Conservation (phyloP, 2,113 vertebrate species). For the Plecotus auritus region DNA sequence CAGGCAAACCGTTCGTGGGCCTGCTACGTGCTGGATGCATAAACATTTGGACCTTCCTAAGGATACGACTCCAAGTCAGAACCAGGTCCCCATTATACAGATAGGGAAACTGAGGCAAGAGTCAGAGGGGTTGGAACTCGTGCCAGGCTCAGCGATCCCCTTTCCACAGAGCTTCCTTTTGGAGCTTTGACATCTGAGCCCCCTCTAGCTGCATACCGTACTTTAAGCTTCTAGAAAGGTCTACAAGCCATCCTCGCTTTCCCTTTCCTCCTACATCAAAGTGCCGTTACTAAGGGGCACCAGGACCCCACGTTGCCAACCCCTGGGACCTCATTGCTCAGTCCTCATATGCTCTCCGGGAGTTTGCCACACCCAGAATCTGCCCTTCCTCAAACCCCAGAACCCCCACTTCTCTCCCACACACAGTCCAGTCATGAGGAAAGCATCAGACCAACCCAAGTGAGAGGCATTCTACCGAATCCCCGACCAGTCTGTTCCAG, state of each 20-base stretch:
- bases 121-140: background rate
- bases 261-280: background rate
- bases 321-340: background rate
- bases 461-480: too few species aligned
- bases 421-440: background rate
- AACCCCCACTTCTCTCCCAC: background rate
- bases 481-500: background rate
- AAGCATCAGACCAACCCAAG: background rate
- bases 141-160: background rate
- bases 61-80: background rate
- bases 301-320: rapidly evolving
- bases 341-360: rapidly evolving
- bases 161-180: background rate
- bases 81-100: background rate
- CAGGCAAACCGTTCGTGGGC: background rate
- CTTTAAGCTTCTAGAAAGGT: background rate
- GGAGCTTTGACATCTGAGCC: background rate
- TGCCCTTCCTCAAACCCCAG: background rate
- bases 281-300: background rate
- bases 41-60: background rate
- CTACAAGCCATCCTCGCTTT: background rate
- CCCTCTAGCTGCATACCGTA: background rate
- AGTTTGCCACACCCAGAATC: background rate
- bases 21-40: background rate
- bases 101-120: background rate